These are phyloP conservation scores for Bubalus kerabau DNA, from an alignment of 2,113 vertebrate species.

Conservation along the genomic window DNA sequence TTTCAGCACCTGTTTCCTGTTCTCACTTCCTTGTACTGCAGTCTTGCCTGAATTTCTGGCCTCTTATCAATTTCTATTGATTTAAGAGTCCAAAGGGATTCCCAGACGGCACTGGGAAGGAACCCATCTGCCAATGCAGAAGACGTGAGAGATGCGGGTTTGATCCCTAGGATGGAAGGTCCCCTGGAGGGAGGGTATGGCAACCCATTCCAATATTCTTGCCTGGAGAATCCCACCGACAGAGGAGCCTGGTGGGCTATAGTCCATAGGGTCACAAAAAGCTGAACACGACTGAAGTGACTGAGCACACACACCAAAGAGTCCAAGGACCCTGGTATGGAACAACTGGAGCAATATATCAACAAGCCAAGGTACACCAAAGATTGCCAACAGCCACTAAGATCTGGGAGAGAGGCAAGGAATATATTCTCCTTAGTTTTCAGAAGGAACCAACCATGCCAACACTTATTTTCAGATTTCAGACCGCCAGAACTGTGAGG, in stretches of 20 bases:
- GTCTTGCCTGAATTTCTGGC: neutral
- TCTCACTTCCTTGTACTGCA: neutral
- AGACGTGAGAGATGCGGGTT: neutral
- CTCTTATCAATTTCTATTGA: neutral
- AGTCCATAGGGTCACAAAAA: neutral
- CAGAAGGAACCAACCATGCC: neutral
- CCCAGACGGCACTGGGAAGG: neutral
- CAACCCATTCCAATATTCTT: neutral
- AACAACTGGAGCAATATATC: neutral
- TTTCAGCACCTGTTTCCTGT: neutral
- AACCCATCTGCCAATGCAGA: neutral
- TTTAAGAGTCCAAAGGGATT: neutral
- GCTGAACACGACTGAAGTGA: neutral
- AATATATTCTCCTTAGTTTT: no score
- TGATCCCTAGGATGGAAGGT: neutral
- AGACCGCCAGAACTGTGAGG: neutral
- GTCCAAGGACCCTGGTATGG: neutral
- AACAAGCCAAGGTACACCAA: no score
- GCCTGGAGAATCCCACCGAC: neutral
- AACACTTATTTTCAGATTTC: neutral
- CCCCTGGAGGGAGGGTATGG: neutral
- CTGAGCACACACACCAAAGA: neutral
- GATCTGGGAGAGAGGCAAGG: neutral
- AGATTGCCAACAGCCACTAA: neutral
- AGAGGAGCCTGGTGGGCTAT: neutral